Evolutionary conservation across 1,140 invertebrate species (phyloP).

Genomic region (Procambarus clarkii): DNA sequence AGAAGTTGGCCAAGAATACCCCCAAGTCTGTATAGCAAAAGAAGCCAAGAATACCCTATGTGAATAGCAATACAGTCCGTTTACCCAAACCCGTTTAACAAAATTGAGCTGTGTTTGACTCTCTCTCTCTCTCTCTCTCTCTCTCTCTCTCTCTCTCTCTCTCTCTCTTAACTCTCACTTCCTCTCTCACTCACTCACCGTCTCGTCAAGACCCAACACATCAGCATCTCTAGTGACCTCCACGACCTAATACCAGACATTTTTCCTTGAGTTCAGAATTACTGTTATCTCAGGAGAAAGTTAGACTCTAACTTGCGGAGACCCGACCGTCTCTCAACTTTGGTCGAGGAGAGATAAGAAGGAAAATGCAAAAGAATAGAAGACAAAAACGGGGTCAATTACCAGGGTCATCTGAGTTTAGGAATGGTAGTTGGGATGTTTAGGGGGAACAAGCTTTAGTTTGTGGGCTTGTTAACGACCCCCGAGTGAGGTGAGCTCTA

Average conservation of each 20-base stretch:
- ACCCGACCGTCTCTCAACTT: background rate
- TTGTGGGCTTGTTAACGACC: too few species aligned
- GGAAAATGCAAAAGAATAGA: background rate
- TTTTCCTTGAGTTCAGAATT: conserved; percentile 4
- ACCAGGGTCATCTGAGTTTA: too few species aligned
- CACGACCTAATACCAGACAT: background rate
- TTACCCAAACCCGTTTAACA: too few species aligned
- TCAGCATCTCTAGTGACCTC: background rate
- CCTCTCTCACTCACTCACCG: background rate
- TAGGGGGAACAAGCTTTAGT: too few species aligned
- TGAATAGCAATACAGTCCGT: too few species aligned
- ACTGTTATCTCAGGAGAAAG: conserved; percentile 28
- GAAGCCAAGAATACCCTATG: too few species aligned
- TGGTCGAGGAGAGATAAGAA: background rate
- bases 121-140: background rate
- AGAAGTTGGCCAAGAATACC: too few species aligned
- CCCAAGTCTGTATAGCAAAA: too few species aligned
- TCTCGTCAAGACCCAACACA: background rate
- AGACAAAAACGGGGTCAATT: too few species aligned
- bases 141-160: background rate
- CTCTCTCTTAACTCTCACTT: background rate
- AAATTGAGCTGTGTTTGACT: background rate
- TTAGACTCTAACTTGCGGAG: background rate
- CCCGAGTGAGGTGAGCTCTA: too few species aligned
- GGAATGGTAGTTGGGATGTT: too few species aligned